A percentile compares a stretch with the other conserved stretches of the same genome.
Conservation (phyloP, 2,797 vertebrate genomes). For the Varecia variegata region DNA sequence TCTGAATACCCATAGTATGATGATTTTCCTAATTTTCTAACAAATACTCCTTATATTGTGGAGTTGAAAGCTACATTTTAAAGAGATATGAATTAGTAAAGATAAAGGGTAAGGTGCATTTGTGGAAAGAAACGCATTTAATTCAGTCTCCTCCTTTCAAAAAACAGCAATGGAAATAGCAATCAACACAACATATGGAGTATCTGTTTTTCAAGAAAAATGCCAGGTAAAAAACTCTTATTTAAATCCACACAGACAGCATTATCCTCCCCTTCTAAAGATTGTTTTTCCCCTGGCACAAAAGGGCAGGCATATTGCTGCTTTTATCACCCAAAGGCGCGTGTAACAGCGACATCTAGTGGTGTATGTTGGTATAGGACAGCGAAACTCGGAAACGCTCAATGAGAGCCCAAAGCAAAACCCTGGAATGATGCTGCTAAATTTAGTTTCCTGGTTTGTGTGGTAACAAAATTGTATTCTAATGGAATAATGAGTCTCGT, state of each 20-base stretch:
- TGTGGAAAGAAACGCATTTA: background rate
- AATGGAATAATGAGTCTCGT: background rate
- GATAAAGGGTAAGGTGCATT: background rate
- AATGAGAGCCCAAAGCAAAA: background rate
- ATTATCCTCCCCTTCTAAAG: background rate
- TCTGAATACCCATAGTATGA: background rate
- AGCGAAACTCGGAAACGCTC: background rate
- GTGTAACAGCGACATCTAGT: slow-evolving; percentile 72
- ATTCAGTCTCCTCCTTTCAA: slow-evolving; percentile 36
- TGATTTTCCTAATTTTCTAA: slow-evolving; percentile 26
- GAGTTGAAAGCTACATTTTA: slow-evolving; percentile 30
- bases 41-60: background rate
- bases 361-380: rapidly evolving
- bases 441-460: background rate
- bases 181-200: slow-evolving; percentile 35
- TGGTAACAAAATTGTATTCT: background rate
- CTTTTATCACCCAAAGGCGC: background rate
- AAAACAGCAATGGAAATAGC: slow-evolving; percentile 52
- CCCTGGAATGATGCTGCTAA: background rate
- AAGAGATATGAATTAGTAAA: background rate
- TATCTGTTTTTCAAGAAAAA: slow-evolving; percentile 50
- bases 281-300: background rate
- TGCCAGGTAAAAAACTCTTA: slow-evolving; percentile 56
- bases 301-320: background rate
- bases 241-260: slow-evolving; percentile 36